Conservation (phyloP, 2,113 vertebrate species). For the Amphiprion ocellaris region DNA sequence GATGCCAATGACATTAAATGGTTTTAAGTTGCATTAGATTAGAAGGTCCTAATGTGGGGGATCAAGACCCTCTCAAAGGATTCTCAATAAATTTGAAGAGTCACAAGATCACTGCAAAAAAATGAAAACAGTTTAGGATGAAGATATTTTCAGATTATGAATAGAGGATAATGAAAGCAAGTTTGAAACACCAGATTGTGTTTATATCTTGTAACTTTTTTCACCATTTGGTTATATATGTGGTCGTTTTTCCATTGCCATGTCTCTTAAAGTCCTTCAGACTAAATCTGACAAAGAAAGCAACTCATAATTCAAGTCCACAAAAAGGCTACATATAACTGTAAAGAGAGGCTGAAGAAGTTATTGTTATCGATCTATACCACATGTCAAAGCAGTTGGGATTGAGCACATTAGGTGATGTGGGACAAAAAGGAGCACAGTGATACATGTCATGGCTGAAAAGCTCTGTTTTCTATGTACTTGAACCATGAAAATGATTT, state of each 20-base stretch:
- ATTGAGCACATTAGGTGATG: not conserved
- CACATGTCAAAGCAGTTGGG: not conserved
- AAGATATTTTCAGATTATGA: not conserved
- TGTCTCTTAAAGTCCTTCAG: not conserved
- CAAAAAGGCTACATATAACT: not conserved
- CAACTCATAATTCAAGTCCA: not conserved
- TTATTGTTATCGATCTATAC: no score
- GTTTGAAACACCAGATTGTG: not conserved
- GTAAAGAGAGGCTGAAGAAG: not conserved
- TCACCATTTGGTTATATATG: no score
- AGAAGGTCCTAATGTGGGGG: not conserved
- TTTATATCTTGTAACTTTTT: not conserved
- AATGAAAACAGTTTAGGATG: not conserved
- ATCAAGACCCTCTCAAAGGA: not conserved
- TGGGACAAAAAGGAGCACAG: not conserved
- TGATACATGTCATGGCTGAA: not conserved
- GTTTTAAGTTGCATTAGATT: not conserved
- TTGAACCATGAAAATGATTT: not conserved
- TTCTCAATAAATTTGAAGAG: slow-evolving; percentile 2
- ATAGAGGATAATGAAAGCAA: not conserved
- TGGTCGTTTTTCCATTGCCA: no score
- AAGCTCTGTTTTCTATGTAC: not conserved
- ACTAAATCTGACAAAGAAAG: not conserved
- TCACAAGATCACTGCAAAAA: not conserved
- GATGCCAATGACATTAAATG: not conserved